These are phyloP conservation scores for Anolis sagrei DNA, from an alignment of 2,113 vertebrate species.

Conservation along the genomic window DNA sequence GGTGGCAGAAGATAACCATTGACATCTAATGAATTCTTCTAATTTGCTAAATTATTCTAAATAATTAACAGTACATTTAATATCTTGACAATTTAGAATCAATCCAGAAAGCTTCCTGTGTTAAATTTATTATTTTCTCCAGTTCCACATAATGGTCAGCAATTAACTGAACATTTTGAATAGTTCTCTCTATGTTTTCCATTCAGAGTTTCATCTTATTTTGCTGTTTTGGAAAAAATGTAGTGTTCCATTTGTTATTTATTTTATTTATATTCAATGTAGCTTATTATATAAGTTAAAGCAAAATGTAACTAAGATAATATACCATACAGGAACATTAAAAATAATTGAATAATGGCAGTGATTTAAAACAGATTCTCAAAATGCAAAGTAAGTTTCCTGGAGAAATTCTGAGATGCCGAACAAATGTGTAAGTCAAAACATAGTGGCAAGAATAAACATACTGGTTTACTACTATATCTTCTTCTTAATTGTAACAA, in stretches of 20 bases:
- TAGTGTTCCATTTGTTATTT: too few species aligned
- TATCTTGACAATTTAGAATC: conserved; percentile 66
- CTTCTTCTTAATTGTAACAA: too few species aligned
- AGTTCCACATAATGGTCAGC: conserved; percentile 39
- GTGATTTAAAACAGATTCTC: not conserved
- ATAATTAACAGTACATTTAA: conserved; percentile 66
- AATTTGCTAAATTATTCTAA: conserved; percentile 70
- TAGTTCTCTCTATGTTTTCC: not conserved
- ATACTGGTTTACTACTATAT: too few species aligned
- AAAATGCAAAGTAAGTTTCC: not conserved
- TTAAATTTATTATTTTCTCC: conserved; percentile 60
- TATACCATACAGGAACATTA: too few species aligned
- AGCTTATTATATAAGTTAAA: too few species aligned
- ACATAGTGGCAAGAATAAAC: too few species aligned
- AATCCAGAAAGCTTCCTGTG: conserved; percentile 56
- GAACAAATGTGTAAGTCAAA: not conserved
- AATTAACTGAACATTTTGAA: conserved; percentile 52
- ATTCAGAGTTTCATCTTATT: conserved; percentile 30
- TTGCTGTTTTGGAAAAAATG: not conserved
- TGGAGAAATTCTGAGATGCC: not conserved
- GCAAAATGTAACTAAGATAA: too few species aligned
- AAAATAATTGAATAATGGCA: too few species aligned
- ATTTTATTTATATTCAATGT: too few species aligned
- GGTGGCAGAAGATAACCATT: conserved; percentile 60
- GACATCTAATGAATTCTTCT: conserved; percentile 63